Evolutionary conservation across 2,797 vertebrate species (phyloP), one percentile per base, ranked within the genome.

Genomic region (Aeoliscus strigatus): DNA sequence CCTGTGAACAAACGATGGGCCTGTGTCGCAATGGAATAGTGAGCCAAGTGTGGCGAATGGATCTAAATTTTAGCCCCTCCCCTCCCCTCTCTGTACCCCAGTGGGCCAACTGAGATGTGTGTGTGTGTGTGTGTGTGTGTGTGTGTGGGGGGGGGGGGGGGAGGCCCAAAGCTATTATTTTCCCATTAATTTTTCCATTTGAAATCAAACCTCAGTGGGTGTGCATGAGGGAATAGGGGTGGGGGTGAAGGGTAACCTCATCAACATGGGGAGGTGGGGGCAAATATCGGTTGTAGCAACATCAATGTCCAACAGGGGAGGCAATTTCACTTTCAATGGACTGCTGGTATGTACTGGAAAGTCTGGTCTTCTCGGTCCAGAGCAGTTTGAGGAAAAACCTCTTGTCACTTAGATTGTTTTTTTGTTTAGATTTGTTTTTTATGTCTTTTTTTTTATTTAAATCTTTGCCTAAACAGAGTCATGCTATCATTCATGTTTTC

Each of bases 181-280:
- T 80, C 86, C 80, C 85, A 90, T 90, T 88, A 89, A 88, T 88
- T 88, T 89, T 90, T 90, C 89, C 79, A 89, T 89, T 90, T 90
- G 88, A 90, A 89, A 88, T 88, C 82, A 83, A 82, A 79, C 77
- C 89, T 87, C 82, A 57, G 61, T 18, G 74, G 85, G 73, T 29
- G 45, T 62, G 60, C 75, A 62, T 71, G 73, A 73, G 64, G 75
- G 75, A 79, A 74, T 60, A 42, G 39, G 43, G 55, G 65, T 43
- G 70, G 58, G 75, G 58, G 66, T 52, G 50, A 44, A 63, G 60
- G 69, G 60, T 56, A 77, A 69, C 74, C 73, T 80, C 51, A 70
- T 66, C 41, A 29, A 13, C n/a, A n/a, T n/a, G 51, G 27, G 27
- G 38, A 12, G 18, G 27, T 37, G 35, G 52, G 32, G 11, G 3